Percentiles rank a stretch among this genome's conserved stretches.
Evolutionary conservation across 2,113 vertebrate species (phyloP).

Genomic region (Arenaria interpres): DNA sequence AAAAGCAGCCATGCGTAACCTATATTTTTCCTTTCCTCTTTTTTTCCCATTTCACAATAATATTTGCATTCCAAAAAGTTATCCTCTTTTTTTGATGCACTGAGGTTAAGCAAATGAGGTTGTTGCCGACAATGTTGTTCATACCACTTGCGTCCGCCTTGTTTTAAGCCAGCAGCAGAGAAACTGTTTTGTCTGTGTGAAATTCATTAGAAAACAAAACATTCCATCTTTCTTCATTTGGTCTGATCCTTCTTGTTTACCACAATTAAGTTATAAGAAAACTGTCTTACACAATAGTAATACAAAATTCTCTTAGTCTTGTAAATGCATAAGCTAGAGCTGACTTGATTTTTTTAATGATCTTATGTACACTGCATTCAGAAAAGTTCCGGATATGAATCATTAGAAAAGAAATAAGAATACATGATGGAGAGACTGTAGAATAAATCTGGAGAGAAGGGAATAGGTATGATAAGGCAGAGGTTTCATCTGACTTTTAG

Average conservation of each 20-base stretch:
- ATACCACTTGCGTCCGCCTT: constrained; percentile 10
- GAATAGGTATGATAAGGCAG: background rate
- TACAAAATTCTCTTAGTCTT: background rate
- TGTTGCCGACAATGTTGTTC: constrained; percentile 25
- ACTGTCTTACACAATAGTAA: constrained; percentile 24
- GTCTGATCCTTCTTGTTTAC: constrained; percentile 34
- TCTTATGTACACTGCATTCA: background rate
- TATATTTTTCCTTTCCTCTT: constrained; percentile 56
- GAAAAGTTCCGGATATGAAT: background rate
- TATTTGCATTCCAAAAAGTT: constrained; percentile 69
- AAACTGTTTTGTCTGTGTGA: constrained; percentile 54
- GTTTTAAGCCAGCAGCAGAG: constrained; percentile 59
- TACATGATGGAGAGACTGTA: background rate
- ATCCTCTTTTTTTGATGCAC: constrained; percentile 2
- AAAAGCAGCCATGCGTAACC: constrained; percentile 68
- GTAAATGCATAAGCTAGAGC: background rate
- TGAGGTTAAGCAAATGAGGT: constrained; percentile 52
- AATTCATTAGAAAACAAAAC: constrained; percentile 67
- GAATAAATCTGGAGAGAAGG: background rate
- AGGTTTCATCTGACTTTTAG: background rate
- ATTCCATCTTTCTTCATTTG: constrained; percentile 50
- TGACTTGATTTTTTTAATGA: background rate
- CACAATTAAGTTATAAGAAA: constrained; percentile 55
- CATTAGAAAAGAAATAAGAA: background rate
- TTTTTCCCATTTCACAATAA: constrained; percentile 50